A percentile compares a stretch with the other conserved stretches of the same genome.
phyloP scores from a whole-genome alignment of 2,113 vertebrate species.

The Alligator sinensis region DNA sequence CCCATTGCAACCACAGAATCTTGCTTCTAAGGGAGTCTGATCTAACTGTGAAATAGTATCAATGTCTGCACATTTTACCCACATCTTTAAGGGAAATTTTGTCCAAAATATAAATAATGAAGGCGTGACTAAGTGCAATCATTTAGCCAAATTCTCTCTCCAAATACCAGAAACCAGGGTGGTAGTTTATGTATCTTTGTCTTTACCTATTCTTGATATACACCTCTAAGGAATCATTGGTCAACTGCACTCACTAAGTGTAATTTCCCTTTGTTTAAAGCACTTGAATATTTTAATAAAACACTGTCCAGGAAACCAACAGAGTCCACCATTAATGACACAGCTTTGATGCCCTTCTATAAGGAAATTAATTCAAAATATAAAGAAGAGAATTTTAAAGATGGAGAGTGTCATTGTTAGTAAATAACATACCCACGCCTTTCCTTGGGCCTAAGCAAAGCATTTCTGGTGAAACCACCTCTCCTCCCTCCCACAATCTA shows the following conservation, averaged over 20 bases:
- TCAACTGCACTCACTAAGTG: not conserved
- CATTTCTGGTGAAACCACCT: not conserved
- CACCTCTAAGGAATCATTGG: not conserved
- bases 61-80: not conserved
- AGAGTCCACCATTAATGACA: not conserved
- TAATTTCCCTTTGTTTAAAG: not conserved
- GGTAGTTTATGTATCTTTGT: accelerated
- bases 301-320: accelerated
- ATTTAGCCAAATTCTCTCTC: not conserved
- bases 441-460: accelerated
- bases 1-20: not conserved
- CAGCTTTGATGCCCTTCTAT: not conserved
- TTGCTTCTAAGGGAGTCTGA: not conserved
- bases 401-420: accelerated
- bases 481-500: not conserved
- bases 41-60: too few relatives aligned
- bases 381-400: too few relatives aligned
- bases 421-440: accelerated
- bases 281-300: accelerated
- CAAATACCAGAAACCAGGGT: not conserved
- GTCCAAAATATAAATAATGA: too few relatives aligned
- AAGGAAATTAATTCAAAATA: too few relatives aligned
- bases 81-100: not conserved
- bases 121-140: accelerated
- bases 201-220: accelerated